Percentiles rank a stretch among this genome's conserved stretches.
phyloP scores from a whole-genome alignment of 1,140 invertebrate genomes.

The Orchestia grillus region DNA sequence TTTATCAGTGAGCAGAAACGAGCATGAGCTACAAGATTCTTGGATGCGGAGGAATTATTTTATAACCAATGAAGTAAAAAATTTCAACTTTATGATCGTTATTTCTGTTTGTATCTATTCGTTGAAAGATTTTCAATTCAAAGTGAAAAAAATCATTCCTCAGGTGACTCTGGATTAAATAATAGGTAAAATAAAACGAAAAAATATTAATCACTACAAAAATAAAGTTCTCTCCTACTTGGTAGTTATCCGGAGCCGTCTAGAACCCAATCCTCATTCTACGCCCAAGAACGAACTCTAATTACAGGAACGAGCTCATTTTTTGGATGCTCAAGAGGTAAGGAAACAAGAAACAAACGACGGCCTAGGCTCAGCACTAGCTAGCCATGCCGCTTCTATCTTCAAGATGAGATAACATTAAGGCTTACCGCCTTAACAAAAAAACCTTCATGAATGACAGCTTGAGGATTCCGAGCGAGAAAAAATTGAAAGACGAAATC shows the following conservation, averaged over 20 bases:
- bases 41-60: background rate
- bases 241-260: no score
- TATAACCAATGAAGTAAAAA: background rate
- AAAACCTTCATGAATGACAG: background rate
- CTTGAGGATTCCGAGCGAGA: background rate
- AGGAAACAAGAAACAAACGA: background rate
- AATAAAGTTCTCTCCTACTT: background rate
- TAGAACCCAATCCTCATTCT: background rate
- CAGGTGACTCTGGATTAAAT: background rate
- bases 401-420: background rate
- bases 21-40: background rate
- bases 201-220: background rate
- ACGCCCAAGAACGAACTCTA: background rate
- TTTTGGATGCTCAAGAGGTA: background rate
- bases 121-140: background rate
- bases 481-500: background rate
- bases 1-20: background rate
- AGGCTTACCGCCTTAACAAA: background rate
- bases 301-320: background rate
- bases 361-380: background rate
- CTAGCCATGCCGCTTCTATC: background rate
- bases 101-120: background rate
- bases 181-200: background rate
- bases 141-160: background rate
- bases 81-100: background rate